Evolutionary conservation across 2,888 invertebrate genomes (phyloP).

Genomic region (Balanococcus diminutus): DNA sequence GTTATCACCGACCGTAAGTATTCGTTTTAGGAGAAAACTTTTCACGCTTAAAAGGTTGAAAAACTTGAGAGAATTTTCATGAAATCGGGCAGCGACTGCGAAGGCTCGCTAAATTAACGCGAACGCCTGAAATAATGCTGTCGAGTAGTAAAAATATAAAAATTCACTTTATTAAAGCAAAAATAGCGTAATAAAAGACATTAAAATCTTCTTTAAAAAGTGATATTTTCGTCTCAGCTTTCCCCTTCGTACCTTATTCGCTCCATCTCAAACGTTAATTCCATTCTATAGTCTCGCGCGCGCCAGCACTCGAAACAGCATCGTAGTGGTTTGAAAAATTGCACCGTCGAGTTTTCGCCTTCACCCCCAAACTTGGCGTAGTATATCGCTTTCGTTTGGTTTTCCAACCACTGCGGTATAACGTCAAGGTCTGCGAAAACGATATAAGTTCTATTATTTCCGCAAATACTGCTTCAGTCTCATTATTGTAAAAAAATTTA

Average conservation of each 20-base stretch:
- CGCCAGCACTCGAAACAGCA: background rate
- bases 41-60: background rate
- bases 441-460: background rate
- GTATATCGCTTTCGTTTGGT: background rate
- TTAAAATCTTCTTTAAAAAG: background rate
- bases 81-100: background rate
- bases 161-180: constrained; percentile 11
- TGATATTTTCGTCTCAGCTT: background rate
- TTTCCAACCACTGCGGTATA: background rate
- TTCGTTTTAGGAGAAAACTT: background rate
- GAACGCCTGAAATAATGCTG: background rate
- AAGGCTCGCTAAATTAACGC: background rate
- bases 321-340: background rate
- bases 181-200: background rate
- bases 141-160: background rate
- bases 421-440: background rate
- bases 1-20: background rate
- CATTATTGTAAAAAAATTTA: background rate
- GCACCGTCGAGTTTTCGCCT: background rate
- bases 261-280: background rate
- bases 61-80: background rate
- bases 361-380: too few species aligned
- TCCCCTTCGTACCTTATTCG: background rate
- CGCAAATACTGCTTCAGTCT: background rate
- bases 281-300: background rate